Base-by-base conservation (phyloP, 2,797 vertebrate species). In the Muscicapa striata region DNA sequence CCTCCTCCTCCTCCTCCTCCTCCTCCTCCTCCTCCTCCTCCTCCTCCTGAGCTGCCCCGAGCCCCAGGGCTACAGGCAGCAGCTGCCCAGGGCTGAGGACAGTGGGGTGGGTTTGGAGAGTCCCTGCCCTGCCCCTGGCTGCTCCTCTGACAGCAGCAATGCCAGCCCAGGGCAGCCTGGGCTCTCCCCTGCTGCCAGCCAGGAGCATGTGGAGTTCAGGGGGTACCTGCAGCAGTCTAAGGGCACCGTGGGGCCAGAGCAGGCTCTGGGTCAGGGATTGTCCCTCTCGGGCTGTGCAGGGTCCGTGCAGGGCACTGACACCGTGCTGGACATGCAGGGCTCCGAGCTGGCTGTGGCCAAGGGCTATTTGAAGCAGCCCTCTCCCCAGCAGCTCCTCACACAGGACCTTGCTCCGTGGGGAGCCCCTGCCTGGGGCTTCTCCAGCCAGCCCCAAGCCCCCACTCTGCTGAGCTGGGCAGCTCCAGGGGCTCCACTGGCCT, bases 331-430 rank as follows among this genome's bases (percentile, higher is more conserved):
- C 3, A 2, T 49, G 3, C 92, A 54, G 59, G 15, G 67, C 41
- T 21, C 69, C 0, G 66, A 91, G 58, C 72, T 84, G 36, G 15
- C 76, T 2, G 70, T 84, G 48, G 46, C 78, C 62, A 97, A 96
- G 29, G 97, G 97, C 23, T 98, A 98, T 10, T 6, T 98, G 95
- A 98, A 97, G 58, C 98, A 98, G 54, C 85, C 88, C 2, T 62
- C 58, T 15, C 69, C 85, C 0, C 13, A 61, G 51, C 67, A 7
- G 1, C 58, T 23, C 15, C 3, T 3, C 6, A 0, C 43, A 6
- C 73, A 66, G 62, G 15, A 36, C 68, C n/a, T 38, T 2, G 1
- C 63, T 15, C 43, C 73, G 0, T 2, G 58, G 36, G 51, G n/a
- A 5, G 34, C 3, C 15, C 15, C 45, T 36, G 27, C 11, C 57